Percentiles rank a stretch among this genome's conserved stretches.
Conservation (phyloP, 2,888 invertebrate genomes). For the Cephonodes hylas region DNA sequence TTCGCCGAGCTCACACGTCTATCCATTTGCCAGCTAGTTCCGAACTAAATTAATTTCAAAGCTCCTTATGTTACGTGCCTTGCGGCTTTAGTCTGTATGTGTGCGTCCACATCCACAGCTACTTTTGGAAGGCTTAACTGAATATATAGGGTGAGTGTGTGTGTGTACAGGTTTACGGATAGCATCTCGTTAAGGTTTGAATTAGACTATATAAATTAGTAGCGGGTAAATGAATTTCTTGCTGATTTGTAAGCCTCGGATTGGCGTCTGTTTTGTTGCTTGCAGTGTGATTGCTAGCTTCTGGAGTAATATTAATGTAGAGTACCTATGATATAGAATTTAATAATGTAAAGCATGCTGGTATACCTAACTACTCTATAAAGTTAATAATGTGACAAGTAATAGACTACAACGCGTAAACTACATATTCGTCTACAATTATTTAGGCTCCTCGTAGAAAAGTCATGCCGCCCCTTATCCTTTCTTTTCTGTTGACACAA, state of each 20-base stretch:
- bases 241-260: slow-evolving; percentile 18
- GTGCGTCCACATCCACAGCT: slow-evolving; percentile 59
- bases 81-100: slow-evolving; percentile 74
- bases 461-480: too few species aligned
- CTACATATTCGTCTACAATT: too few species aligned
- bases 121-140: slow-evolving; percentile 76
- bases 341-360: too few species aligned
- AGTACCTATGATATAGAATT: too few species aligned
- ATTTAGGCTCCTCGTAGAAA: too few species aligned
- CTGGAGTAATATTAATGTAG: too few species aligned
- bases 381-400: too few species aligned
- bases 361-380: too few species aligned
- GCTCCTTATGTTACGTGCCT: slow-evolving; percentile 82
- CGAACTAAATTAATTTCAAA: slow-evolving; percentile 82
- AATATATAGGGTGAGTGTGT: slow-evolving; percentile 48
- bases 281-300: neutral
- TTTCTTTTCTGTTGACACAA: too few species aligned
- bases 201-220: slow-evolving; percentile 77
- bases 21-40: slow-evolving; percentile 82
- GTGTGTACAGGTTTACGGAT: slow-evolving; percentile 63
- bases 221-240: slow-evolving; percentile 49
- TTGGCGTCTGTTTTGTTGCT: slow-evolving; percentile 6
- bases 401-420: too few species aligned
- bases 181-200: slow-evolving; percentile 72
- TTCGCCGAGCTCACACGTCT: slow-evolving; percentile 75